phyloP scores from a whole-genome alignment of 92 coral and sea anemone genomes.

The Muricea muricata region DNA sequence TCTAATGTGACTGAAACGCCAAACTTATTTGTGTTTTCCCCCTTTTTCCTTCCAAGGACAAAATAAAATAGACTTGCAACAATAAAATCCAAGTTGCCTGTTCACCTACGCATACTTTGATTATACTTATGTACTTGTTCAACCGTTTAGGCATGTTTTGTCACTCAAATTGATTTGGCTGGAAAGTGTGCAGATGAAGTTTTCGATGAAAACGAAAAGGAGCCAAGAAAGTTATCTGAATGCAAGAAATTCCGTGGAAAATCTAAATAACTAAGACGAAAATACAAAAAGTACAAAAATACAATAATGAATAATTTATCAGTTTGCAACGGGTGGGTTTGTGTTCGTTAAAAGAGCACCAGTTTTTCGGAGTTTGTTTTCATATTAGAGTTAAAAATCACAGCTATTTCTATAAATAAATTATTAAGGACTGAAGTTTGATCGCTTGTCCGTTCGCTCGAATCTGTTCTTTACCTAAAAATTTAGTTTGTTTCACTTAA shows the following conservation, averaged over 20 bases:
- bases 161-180: neutral
- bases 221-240: neutral
- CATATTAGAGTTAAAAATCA: slow-evolving; percentile 30
- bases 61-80: neutral
- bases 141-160: neutral
- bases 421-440: slow-evolving; percentile 35
- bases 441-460: slow-evolving; percentile 23
- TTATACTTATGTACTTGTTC: slow-evolving; percentile 5
- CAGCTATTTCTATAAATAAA: slow-evolving; percentile 35
- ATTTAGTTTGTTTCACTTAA: slow-evolving; percentile 20
- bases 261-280: neutral
- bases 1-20: too few species aligned
- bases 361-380: slow-evolving; percentile 42
- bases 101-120: neutral
- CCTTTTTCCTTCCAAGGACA: neutral
- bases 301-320: slow-evolving; percentile 30
- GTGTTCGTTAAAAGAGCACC: slow-evolving; percentile 43
- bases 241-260: neutral
- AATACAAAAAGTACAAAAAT: neutral
- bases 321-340: slow-evolving; percentile 18
- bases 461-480: slow-evolving; percentile 13
- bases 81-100: neutral
- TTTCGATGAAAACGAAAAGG: neutral
- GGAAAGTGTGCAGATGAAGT: neutral
- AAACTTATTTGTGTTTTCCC: too few species aligned